These are phyloP conservation scores for Thumatha senex DNA, from an alignment of 2,888 invertebrate species.

Conservation along the genomic window DNA sequence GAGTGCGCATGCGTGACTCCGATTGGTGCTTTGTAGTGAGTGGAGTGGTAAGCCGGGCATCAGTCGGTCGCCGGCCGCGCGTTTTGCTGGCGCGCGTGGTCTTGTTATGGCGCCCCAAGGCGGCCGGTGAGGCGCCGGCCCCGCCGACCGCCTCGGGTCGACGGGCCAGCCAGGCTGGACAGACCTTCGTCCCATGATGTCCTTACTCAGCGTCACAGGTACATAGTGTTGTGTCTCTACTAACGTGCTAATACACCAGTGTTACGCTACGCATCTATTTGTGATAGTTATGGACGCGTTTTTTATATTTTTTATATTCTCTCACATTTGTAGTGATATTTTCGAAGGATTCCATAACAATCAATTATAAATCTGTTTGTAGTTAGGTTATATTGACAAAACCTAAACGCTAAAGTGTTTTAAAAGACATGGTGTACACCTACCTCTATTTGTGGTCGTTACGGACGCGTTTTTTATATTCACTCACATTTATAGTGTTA, in stretches of 20 bases:
- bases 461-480: slow-evolving; percentile 57
- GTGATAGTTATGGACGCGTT: slow-evolving; percentile 62
- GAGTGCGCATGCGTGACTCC: slow-evolving; percentile 46
- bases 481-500: slow-evolving; percentile 49
- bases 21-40: slow-evolving; percentile 40
- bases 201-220: slow-evolving; percentile 84
- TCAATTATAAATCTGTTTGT: slow-evolving; percentile 5
- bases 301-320: slow-evolving; percentile 39
- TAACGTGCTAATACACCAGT: slow-evolving; percentile 37
- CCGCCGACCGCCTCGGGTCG: slow-evolving; percentile 83
- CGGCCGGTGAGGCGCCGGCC: slow-evolving; percentile 83
- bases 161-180: slow-evolving; percentile 73
- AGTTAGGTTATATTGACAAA: slow-evolving; percentile 27
- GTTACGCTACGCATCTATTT: slow-evolving; percentile 50
- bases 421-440: too few relatives aligned
- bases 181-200: slow-evolving; percentile 77
- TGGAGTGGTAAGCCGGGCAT: slow-evolving; percentile 39
- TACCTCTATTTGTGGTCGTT: slow-evolving; percentile 58
- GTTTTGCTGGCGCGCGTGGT: slow-evolving; percentile 72
- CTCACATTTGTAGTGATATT: slow-evolving; percentile 49
- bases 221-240: slow-evolving; percentile 49
- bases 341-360: slow-evolving; percentile 12
- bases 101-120: slow-evolving; percentile 78
- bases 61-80: slow-evolving; percentile 77
- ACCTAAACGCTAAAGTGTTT: slow-evolving; percentile 14